phyloP scores from a whole-genome alignment of 2,113 vertebrate species.

The Pygathrix nemaeus region DNA sequence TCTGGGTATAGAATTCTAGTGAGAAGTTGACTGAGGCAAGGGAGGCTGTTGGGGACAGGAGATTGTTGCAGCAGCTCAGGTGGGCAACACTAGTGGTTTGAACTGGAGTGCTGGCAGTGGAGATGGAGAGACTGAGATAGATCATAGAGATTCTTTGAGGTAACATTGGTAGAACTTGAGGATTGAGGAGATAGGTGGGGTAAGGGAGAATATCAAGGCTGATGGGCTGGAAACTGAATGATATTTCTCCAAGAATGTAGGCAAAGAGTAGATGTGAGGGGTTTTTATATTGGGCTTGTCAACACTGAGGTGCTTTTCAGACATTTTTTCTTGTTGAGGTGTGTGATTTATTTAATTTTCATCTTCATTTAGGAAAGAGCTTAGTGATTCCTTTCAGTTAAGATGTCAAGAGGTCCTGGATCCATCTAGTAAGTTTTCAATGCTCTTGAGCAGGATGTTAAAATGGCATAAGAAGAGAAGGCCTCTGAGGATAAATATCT shows the following conservation, averaged over 20 bases:
- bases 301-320: neutral
- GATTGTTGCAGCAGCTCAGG: too few relatives aligned
- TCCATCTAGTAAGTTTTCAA: neutral
- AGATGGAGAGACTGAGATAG: neutral
- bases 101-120: neutral
- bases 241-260: neutral
- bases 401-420: neutral
- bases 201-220: too few relatives aligned
- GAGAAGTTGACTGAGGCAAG: neutral
- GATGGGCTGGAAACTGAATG: neutral
- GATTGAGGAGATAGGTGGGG: neutral
- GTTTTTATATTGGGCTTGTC: neutral
- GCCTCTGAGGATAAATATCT: neutral
- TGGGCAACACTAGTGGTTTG: neutral
- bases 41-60: neutral
- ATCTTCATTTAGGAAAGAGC: neutral
- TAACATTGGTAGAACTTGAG: neutral
- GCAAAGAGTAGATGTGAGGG: neutral
- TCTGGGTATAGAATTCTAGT: neutral
- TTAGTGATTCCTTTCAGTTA: neutral
- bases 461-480: neutral
- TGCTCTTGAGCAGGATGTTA: neutral
- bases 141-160: neutral
- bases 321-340: neutral
- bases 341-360: neutral